phyloP scores from a whole-genome alignment of 2,113 vertebrate genomes.

The Orycteropus afer region DNA sequence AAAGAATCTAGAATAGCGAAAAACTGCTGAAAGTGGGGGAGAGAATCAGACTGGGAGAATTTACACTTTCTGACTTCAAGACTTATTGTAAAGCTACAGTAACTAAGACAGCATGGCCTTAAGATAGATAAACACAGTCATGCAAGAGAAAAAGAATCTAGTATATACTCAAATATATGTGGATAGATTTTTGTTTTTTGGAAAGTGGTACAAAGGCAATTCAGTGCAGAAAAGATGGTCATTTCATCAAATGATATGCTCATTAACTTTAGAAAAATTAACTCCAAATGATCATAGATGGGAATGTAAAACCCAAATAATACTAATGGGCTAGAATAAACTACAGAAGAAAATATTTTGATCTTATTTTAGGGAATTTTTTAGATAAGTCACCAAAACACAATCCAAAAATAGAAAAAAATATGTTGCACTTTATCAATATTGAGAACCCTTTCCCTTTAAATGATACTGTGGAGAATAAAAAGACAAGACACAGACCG shows the following conservation, averaged over 20 bases:
- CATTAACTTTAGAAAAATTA: background rate
- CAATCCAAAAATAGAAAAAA: background rate
- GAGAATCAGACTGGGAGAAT: background rate
- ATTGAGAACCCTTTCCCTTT: background rate
- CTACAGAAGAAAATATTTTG: background rate
- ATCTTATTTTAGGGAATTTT: background rate
- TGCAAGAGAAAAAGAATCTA: background rate
- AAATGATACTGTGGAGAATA: background rate
- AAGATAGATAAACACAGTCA: background rate
- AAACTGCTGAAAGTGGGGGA: background rate
- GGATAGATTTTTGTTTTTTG: background rate
- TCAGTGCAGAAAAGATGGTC: background rate
- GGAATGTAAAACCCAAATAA: background rate
- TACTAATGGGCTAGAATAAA: background rate
- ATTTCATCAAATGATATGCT: background rate
- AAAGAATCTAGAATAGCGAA: background rate
- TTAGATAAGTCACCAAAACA: background rate
- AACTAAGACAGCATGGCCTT: background rate
- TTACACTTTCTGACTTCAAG: background rate
- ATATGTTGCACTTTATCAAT: background rate
- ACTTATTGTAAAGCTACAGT: background rate
- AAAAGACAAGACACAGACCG: no score
- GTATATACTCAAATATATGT: background rate
- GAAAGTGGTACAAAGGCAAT: background rate
- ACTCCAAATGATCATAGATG: background rate